phyloP scores from a whole-genome alignment of 2,888 invertebrate species.

The Melolontha melolontha region DNA sequence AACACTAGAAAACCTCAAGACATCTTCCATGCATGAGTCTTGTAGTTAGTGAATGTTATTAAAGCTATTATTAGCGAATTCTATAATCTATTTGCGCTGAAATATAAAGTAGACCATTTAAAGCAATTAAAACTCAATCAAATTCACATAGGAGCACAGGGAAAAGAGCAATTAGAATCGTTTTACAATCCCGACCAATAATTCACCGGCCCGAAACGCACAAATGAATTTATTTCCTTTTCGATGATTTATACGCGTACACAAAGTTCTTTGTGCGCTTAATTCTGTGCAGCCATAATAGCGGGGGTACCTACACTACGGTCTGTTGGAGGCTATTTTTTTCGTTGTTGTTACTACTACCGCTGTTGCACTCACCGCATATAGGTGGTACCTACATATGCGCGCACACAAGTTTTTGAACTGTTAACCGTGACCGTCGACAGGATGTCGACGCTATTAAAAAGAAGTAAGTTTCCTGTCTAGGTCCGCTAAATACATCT shows the following conservation, averaged over 20 bases:
- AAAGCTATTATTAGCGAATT: too few species aligned
- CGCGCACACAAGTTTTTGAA: conserved; percentile 34
- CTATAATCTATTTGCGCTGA: too few species aligned
- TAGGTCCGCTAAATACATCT: conserved; percentile 40
- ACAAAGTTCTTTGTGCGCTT: conserved; percentile 3
- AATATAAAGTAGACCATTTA: too few species aligned
- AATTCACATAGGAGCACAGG: too few species aligned
- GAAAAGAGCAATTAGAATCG: background rate
- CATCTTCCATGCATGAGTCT: too few species aligned
- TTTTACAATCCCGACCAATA: conserved; percentile 6
- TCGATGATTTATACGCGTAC: conserved; percentile 6
- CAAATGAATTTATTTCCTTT: conserved; percentile 22
- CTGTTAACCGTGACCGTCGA: conserved; percentile 48
- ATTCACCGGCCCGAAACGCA: conserved; percentile 6
- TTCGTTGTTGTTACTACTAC: conserved; percentile 1
- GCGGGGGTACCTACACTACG: background rate
- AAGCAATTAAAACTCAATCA: too few species aligned
- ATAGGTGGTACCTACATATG: too few species aligned
- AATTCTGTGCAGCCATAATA: conserved; percentile 1
- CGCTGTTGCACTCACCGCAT: too few species aligned
- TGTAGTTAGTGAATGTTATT: too few species aligned
- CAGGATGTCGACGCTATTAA: conserved; percentile 50
- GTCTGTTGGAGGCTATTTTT: background rate
- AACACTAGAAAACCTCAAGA: too few species aligned
- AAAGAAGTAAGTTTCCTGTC: conserved; percentile 48